Conservation (phyloP, 1,140 invertebrate genomes). For the Chironomus striatipennis region DNA sequence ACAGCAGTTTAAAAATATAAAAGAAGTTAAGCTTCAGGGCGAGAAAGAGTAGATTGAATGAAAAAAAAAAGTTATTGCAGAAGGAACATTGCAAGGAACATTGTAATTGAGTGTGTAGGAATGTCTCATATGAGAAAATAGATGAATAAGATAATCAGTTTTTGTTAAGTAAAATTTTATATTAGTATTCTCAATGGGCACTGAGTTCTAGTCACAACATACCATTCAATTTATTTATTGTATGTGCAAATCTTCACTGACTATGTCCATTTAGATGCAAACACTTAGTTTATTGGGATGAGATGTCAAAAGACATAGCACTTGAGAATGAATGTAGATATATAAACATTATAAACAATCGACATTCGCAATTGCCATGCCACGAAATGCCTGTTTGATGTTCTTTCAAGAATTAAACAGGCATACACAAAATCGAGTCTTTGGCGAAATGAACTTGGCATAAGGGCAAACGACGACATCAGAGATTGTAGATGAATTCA, state of each 20-base stretch:
- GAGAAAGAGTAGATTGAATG: no score
- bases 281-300: constrained; percentile 26
- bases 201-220: no score
- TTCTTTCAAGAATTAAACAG: neutral
- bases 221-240: constrained; percentile 7
- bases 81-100: neutral
- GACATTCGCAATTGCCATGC: neutral
- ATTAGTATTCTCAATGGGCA: no score
- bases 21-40: no score
- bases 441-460: no score
- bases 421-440: no score
- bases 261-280: constrained; percentile 6
- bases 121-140: neutral
- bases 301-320: constrained; percentile 18
- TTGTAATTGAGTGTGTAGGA: constrained; percentile 15
- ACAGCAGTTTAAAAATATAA: no score
- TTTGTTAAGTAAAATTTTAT: no score
- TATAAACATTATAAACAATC: neutral
- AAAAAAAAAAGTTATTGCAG: no score
- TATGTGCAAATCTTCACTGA: constrained; percentile 7
- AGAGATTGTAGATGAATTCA: neutral
- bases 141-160: no score
- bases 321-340: neutral
- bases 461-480: no score
- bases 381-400: constrained; percentile 11